Base-by-base conservation (phyloP, 1,140 invertebrate species). In the Nasonia vitripennis region DNA sequence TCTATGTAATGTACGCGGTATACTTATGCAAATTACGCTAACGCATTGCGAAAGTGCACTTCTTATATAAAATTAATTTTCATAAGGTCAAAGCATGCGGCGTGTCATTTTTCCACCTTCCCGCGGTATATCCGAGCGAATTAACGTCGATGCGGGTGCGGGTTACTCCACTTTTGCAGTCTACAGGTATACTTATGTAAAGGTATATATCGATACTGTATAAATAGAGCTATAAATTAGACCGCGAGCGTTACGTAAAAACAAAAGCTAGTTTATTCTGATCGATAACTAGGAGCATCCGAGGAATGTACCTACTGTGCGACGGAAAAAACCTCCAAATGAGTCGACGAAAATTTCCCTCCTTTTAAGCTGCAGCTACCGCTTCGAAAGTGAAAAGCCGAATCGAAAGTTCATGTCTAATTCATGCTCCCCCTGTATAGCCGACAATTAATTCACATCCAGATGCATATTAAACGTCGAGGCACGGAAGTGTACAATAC, bases 361-460 rank as follows among this genome's bases (percentile, higher is more conserved):
- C 68, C 68, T 31, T 71, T 62, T 62, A 62, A 62, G 55, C 68
- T 27, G 12, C 68, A 5, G 9, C 68, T 31, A n/a, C 9, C 2
- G n/a, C 67, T 45, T 45, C 41, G 68, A 71, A 71, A 34, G 68
- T 71, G 68, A 71, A 71, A 78, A 45, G 41, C 41, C 41, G 41
- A 45, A 78, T 78, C 27, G 77, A 78, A 78, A 78, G 77, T 78
- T 78, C 51, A 78, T 78, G 51, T 34, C 48, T 62, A 45, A 78
- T 78, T 78, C 77, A 78, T 78, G 37, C 17, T 34, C 10, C 73
- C 34, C 37, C 7, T 20, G 7, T 23, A 23, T 37, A 3, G 55
- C 7, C 6, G 55, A 62, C 55, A 62, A 62, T 62, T n/a, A 62
- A 62, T 62, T 62, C 17, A 62, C n/a, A 62, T 62, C 55, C 55